A percentile compares a stretch with the other conserved stretches of the same genome.
These are phyloP conservation scores for Cottoperca gobio DNA, from an alignment of 2,797 vertebrate species.

Conservation along the genomic window DNA sequence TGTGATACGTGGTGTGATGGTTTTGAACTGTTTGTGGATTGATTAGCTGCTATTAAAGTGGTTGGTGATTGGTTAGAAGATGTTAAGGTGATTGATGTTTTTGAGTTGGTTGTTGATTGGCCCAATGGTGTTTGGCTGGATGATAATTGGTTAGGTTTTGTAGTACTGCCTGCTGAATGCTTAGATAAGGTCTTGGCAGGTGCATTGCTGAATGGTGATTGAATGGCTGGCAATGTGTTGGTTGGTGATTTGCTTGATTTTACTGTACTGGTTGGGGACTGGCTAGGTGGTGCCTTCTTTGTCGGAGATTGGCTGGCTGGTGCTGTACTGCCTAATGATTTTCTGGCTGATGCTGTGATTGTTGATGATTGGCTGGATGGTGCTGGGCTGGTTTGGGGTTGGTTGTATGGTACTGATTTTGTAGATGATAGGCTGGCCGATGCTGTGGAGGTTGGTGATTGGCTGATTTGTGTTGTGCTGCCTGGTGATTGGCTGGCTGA, in stretches of 20 bases:
- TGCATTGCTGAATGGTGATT: conserved; percentile 12
- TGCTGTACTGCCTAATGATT: neutral
- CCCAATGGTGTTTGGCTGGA: conserved; percentile 8
- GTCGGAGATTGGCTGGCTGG: neutral
- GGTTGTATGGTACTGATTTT: neutral
- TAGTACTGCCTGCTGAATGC: neutral
- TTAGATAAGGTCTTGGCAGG: neutral
- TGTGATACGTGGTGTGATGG: conserved; percentile 8
- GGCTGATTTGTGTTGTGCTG: neutral
- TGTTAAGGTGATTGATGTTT: conserved; percentile 11
- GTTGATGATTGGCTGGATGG: neutral
- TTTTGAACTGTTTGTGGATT: neutral
- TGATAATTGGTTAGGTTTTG: conserved; percentile 29
- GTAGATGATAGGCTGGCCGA: neutral
- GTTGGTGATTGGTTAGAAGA: conserved; percentile 9
- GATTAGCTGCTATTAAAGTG: conserved; percentile 6
- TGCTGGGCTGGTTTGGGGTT: neutral
- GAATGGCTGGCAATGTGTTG: neutral
- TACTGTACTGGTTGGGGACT: neutral
- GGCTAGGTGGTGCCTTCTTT: neutral
- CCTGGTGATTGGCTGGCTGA: neutral
- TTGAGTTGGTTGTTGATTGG: conserved; percentile 20
- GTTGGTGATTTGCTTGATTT: neutral
- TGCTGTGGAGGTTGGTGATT: neutral
- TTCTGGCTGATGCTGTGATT: neutral